Conservation (phyloP, 2,888 invertebrate genomes). For the Trichopria drosophilae region DNA sequence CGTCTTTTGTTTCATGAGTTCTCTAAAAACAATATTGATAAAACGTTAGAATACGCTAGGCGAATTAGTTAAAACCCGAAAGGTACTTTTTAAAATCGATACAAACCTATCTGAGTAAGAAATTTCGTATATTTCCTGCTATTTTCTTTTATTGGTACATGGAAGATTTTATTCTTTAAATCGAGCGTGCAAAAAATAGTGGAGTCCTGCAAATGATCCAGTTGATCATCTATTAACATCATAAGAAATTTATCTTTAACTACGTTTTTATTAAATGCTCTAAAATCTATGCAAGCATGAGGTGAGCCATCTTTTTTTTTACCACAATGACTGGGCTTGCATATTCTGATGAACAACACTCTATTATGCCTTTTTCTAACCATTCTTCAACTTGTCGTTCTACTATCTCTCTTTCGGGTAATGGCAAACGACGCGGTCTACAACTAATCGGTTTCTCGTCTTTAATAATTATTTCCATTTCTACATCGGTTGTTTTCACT, state of each 20-base stretch:
- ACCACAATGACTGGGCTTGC: slow-evolving; percentile 11
- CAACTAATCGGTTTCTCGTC: too few relatives aligned
- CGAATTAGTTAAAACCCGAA: too few relatives aligned
- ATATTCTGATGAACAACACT: slow-evolving; percentile 11
- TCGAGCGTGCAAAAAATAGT: slow-evolving; percentile 11
- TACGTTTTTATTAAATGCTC: not conserved
- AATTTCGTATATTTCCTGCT: slow-evolving; percentile 10
- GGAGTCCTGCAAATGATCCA: not conserved
- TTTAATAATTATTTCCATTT: too few relatives aligned
- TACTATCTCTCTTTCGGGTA: too few relatives aligned
- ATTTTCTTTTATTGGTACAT: slow-evolving; percentile 12
- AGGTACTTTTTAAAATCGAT: slow-evolving; percentile 2
- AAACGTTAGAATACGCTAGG: slow-evolving; percentile 9
- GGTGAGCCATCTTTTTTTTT: slow-evolving; percentile 1
- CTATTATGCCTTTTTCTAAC: slow-evolving; percentile 10
- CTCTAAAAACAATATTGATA: slow-evolving; percentile 9
- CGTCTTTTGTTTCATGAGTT: not conserved
- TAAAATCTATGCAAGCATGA: not conserved
- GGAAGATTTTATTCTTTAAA: slow-evolving; percentile 17
- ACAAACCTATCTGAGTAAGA: slow-evolving; percentile 8
- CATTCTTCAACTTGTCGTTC: slow-evolving; percentile 9
- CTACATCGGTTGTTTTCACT: too few relatives aligned
- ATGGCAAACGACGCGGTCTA: too few relatives aligned
- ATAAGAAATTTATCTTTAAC: not conserved
- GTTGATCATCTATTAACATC: slow-evolving; percentile 7